Percentiles rank a stretch among this genome's conserved stretches.
These are phyloP conservation scores for Eremophila alpestris DNA, from an alignment of 2,797 vertebrate species.

Conservation along the genomic window DNA sequence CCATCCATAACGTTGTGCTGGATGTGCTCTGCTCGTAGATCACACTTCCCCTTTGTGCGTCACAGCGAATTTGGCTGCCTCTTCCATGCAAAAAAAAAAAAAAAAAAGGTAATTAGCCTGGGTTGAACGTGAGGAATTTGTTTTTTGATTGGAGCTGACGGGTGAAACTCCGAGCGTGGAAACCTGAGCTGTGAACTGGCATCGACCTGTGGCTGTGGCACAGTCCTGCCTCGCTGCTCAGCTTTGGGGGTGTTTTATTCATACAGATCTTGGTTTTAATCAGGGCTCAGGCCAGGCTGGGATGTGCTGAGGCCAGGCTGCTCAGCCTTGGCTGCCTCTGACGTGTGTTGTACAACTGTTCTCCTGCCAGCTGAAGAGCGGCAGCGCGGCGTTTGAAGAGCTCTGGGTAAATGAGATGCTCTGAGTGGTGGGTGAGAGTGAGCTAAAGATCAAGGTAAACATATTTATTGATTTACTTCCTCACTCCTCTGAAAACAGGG, in stretches of 20 bases:
- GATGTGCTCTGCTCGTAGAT: not conserved
- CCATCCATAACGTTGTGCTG: not conserved
- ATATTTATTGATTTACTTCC: not conserved
- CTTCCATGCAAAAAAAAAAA: conserved; percentile 24
- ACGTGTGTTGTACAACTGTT: accelerated
- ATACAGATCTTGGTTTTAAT: not conserved
- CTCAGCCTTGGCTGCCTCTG: not conserved
- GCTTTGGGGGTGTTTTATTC: not conserved
- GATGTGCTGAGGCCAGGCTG: not conserved
- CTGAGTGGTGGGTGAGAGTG: not conserved
- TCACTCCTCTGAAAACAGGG: not conserved
- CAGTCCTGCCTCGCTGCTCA: not conserved
- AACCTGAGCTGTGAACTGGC: not conserved
- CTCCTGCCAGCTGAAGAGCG: not conserved
- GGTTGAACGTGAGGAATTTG: conserved; percentile 23
- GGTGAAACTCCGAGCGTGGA: not conserved
- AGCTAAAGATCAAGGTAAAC: conserved; percentile 29
- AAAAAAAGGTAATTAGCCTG: not conserved
- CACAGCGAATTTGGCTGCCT: conserved; percentile 36
- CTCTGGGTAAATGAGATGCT: not conserved
- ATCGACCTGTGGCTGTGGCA: accelerated
- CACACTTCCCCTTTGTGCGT: conserved; percentile 21
- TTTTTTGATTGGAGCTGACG: conserved; percentile 18
- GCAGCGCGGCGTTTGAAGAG: not conserved
- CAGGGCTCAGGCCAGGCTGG: not conserved